phyloP scores from a whole-genome alignment of 2,888 invertebrate genomes.

The Stenchaetothrips biformis region DNA sequence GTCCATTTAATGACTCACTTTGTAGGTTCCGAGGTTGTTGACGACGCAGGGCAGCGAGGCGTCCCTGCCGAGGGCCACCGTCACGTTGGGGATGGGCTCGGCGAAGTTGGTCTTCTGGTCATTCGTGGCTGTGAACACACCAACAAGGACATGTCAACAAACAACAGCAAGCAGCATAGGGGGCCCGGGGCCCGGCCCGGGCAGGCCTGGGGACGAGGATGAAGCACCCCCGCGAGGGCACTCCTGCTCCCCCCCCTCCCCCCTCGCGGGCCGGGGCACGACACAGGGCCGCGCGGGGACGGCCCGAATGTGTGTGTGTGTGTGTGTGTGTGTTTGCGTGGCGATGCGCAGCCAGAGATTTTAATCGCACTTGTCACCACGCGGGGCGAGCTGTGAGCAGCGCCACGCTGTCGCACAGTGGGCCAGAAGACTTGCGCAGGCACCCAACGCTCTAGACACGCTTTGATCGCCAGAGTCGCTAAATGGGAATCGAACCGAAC shows the following conservation, averaged over 20 bases:
- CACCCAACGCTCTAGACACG: no score
- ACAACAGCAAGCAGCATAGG: neutral
- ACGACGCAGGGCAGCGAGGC: conserved; percentile 86
- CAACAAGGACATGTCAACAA: neutral
- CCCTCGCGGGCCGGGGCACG: neutral
- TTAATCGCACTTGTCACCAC: neutral
- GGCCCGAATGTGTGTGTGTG: neutral
- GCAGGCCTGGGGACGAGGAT: neutral
- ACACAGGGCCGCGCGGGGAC: neutral
- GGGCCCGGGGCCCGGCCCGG: neutral
- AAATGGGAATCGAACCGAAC: no score
- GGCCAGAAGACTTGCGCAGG: no score
- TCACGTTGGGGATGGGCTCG: conserved; percentile 87
- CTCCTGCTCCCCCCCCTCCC: no score
- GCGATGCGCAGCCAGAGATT: neutral
- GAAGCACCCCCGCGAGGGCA: no score
- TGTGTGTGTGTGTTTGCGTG: no score
- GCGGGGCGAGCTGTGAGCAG: no score
- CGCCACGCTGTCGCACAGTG: no score
- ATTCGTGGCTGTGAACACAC: conserved; percentile 6
- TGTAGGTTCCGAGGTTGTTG: conserved; percentile 81
- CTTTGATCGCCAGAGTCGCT: no score
- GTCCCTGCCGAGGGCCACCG: conserved; percentile 83
- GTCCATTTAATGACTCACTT: conserved; percentile 54
- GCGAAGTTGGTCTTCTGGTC: conserved; percentile 73